These are phyloP conservation scores for Zaprionus inermis DNA, from an alignment of 1,140 invertebrate species.

Conservation along the genomic window DNA sequence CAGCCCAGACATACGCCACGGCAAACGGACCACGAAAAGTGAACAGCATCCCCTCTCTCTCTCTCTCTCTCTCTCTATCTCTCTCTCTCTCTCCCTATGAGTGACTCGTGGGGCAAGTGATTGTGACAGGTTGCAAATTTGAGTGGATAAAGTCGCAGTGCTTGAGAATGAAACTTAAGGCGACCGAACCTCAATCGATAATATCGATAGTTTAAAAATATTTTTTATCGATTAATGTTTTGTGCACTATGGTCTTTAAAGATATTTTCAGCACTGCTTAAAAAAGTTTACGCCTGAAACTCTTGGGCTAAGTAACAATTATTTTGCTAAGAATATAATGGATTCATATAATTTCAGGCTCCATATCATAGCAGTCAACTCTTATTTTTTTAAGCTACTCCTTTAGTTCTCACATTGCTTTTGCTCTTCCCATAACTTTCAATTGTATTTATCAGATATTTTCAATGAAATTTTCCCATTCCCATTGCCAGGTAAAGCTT, in stretches of 20 bases:
- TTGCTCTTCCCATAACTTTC: background rate
- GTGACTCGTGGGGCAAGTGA: slow-evolving; percentile 46
- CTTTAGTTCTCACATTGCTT: background rate
- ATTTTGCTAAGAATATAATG: no score
- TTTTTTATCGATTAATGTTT: no score
- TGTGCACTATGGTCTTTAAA: no score
- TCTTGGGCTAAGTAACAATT: no score
- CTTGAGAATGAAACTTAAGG: slow-evolving; percentile 17
- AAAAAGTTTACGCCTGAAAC: no score
- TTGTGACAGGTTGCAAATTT: slow-evolving; percentile 42
- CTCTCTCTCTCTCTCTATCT: background rate
- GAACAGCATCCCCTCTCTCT: background rate
- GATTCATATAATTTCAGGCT: no score
- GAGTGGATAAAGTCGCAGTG: slow-evolving; percentile 40
- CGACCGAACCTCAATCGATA: background rate
- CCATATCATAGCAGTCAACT: no score
- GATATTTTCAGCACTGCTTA: no score
- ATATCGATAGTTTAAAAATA: no score
- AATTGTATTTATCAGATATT: background rate
- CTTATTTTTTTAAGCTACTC: background rate
- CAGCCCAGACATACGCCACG: no score
- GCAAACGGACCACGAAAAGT: slow-evolving; percentile 13
- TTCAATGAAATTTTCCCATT: background rate
- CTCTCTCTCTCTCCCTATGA: background rate
- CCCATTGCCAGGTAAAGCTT: slow-evolving; percentile 1